These are phyloP conservation scores for Chinchilla lanigera DNA, from an alignment of 2,113 vertebrate species.

Conservation along the genomic window DNA sequence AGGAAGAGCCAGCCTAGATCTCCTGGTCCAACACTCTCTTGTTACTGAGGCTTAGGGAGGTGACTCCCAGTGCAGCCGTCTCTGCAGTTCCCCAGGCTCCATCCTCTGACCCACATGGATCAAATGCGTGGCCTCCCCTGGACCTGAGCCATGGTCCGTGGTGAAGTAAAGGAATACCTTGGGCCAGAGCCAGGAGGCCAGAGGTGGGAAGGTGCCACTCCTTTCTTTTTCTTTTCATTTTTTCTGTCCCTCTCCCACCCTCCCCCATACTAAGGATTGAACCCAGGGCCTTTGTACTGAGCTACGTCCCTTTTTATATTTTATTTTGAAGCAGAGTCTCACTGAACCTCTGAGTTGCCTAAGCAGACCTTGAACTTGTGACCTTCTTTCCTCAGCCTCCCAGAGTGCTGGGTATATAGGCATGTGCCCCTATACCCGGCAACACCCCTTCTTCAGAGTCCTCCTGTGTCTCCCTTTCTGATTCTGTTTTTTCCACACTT, in stretches of 20 bases:
- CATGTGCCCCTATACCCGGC: background rate
- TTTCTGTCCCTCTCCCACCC: background rate
- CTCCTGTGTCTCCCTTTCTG: background rate
- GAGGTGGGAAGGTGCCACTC: too few species aligned
- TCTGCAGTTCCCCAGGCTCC: background rate
- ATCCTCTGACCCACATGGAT: background rate
- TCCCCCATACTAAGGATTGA: background rate
- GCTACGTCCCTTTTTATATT: background rate
- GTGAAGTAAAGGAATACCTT: background rate
- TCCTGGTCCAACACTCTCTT: background rate
- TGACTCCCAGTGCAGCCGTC: background rate
- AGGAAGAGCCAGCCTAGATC: background rate
- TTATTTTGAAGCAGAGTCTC: background rate
- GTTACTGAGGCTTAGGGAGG: conserved; percentile 6
- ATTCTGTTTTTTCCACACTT: background rate
- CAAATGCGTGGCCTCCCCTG: background rate
- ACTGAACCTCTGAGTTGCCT: background rate
- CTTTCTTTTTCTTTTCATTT: background rate
- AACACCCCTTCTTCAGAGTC: background rate
- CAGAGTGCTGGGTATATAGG: background rate
- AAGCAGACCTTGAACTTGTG: background rate
- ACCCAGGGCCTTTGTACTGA: background rate
- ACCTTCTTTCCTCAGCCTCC: background rate
- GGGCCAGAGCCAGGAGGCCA: background rate
- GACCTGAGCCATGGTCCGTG: background rate